phyloP scores from a whole-genome alignment of 2,797 vertebrate species.

The Gephyroberyx darwinii region DNA sequence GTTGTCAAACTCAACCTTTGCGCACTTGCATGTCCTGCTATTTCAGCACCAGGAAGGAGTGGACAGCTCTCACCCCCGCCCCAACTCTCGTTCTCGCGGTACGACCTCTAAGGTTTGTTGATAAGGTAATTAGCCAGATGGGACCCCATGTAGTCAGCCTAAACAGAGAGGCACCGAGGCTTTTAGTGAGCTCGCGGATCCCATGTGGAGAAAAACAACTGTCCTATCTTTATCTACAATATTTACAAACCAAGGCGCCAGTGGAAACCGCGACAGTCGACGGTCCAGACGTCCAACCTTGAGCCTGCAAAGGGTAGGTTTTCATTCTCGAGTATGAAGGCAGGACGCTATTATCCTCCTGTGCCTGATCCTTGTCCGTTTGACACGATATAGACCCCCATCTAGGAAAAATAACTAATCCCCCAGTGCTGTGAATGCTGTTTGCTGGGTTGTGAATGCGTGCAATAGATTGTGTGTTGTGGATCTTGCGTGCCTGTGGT shows the following conservation, averaged over 20 bases:
- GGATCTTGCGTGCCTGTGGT: neutral
- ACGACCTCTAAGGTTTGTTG: constrained; percentile 60
- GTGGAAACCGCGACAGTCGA: constrained; percentile 5
- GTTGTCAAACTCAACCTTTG: neutral
- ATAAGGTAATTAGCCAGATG: constrained; percentile 75
- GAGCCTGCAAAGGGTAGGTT: constrained; percentile 42
- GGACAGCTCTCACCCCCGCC: constrained; percentile 37
- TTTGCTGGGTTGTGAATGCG: neutral
- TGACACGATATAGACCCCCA: neutral
- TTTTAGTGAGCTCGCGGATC: constrained; percentile 7
- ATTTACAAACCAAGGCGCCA: neutral
- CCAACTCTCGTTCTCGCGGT: constrained; percentile 56
- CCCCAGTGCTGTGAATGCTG: neutral
- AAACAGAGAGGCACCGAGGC: constrained; percentile 13
- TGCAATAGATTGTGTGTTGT: neutral
- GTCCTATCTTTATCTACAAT: neutral
- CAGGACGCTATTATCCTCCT: neutral
- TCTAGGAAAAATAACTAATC: neutral
- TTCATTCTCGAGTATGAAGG: neutral
- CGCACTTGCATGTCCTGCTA: constrained; percentile 2
- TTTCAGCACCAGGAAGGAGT: constrained; percentile 27
- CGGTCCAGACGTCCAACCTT: neutral
- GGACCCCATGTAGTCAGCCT: constrained; percentile 46
- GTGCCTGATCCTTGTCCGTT: constrained; percentile 8
- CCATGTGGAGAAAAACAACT: constrained; percentile 24